Conservation (phyloP, 92 coral and sea anemone genomes). For the Ricordea florida region DNA sequence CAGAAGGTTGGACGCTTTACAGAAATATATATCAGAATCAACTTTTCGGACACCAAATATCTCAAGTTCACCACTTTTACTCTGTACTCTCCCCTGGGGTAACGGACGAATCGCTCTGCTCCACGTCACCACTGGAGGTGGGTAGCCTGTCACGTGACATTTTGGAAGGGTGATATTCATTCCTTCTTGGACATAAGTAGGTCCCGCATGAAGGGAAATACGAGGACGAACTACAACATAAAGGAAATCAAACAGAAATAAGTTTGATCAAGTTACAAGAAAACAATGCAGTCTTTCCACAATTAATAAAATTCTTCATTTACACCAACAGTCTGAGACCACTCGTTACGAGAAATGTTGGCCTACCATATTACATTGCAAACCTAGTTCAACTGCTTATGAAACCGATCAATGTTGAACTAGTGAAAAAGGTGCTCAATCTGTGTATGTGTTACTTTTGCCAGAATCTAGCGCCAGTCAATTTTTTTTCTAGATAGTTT, state of each 20-base stretch:
- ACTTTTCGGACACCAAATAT: background rate
- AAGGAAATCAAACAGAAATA: background rate
- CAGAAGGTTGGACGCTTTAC: slow-evolving; percentile 44
- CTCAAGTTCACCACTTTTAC: background rate
- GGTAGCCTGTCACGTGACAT: slow-evolving; percentile 66
- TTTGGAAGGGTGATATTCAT: slow-evolving; percentile 48
- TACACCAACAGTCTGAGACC: no score
- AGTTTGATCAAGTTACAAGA: background rate
- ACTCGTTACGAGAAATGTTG: no score
- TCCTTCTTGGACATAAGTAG: slow-evolving; percentile 34
- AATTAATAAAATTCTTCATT: no score
- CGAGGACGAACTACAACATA: slow-evolving; percentile 42
- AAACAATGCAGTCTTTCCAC: background rate
- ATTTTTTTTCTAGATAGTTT: no score
- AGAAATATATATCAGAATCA: slow-evolving; percentile 48
- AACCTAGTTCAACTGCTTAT: no score
- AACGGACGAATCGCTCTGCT: slow-evolving; percentile 49
- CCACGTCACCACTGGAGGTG: slow-evolving; percentile 65
- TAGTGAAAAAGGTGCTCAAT: no score
- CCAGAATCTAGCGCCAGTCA: no score
- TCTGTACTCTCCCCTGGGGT: slow-evolving; percentile 10
- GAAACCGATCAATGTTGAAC: no score
- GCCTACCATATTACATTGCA: no score
- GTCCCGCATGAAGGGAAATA: slow-evolving; percentile 36
- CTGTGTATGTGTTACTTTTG: no score